A percentile compares a stretch with the other conserved stretches of the same genome.
phyloP scores from a whole-genome alignment of 1,140 invertebrate species.

The Amphibalanus amphitrite region DNA sequence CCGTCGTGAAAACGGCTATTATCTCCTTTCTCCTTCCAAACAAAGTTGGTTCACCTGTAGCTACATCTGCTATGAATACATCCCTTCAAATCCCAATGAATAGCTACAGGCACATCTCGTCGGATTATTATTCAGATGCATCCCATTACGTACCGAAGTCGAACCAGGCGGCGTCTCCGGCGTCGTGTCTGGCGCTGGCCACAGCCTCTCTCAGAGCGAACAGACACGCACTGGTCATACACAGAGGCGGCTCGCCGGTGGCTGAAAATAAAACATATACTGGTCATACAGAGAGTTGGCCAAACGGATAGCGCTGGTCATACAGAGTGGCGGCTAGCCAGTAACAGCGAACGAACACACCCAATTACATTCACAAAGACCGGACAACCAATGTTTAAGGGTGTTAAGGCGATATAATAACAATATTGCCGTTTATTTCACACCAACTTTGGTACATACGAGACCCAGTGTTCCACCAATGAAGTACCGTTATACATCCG shows the following conservation, averaged over 20 bases:
- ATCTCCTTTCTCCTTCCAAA: too few species aligned
- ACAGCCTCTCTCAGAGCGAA: conserved; percentile 55
- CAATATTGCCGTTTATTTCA: too few species aligned
- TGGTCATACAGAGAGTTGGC: background rate
- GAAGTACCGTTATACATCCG: too few species aligned
- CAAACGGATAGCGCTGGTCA: background rate
- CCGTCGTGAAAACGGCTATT: too few species aligned
- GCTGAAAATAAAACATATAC: conserved; percentile 30
- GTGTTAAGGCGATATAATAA: conserved; percentile 11
- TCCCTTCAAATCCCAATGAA: too few species aligned
- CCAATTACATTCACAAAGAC: conserved; percentile 5
- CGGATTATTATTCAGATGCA: too few species aligned
- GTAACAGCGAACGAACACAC: too few species aligned
- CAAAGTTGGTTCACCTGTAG: too few species aligned
- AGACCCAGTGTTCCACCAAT: too few species aligned
- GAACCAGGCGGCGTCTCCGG: conserved; percentile 31
- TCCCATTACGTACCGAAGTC: conserved; percentile 23
- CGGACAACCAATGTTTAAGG: conserved; percentile 12
- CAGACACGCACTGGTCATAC: conserved; percentile 41
- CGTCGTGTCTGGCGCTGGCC: conserved; percentile 40
- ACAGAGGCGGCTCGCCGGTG: conserved; percentile 59
- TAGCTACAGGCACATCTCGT: too few species aligned
- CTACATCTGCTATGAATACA: too few species aligned
- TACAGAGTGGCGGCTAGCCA: too few species aligned
- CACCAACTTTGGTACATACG: background rate